These are phyloP conservation scores for Cephonodes hylas DNA, from an alignment of 2,888 invertebrate genomes.

Conservation along the genomic window DNA sequence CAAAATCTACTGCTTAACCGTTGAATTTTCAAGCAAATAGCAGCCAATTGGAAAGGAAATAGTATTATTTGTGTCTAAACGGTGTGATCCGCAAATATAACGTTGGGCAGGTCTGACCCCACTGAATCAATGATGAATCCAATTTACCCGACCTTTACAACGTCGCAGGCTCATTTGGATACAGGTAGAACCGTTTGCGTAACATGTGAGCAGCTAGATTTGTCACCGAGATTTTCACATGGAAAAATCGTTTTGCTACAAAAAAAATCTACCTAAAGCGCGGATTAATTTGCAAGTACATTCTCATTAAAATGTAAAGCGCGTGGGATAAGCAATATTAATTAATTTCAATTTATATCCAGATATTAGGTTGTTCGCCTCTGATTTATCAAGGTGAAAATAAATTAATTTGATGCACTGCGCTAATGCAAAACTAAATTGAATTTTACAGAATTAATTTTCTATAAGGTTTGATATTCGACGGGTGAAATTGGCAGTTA, in stretches of 20 bases:
- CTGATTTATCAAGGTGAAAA: not conserved
- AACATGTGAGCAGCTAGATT: slow-evolving; percentile 45
- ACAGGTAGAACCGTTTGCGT: slow-evolving; percentile 55
- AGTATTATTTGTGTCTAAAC: slow-evolving; percentile 41
- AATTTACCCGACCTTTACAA: slow-evolving; percentile 53
- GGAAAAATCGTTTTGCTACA: not conserved
- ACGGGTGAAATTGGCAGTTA: no score
- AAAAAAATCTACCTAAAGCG: no score
- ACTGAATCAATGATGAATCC: slow-evolving; percentile 71
- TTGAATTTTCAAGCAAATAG: slow-evolving; percentile 11
- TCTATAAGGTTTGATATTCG: no score
- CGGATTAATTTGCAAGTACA: not conserved
- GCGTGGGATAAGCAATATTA: not conserved
- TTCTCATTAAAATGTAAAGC: no score
- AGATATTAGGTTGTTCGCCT: not conserved
- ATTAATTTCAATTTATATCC: not conserved
- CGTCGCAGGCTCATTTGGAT: slow-evolving; percentile 46
- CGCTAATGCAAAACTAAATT: not conserved
- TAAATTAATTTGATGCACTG: not conserved
- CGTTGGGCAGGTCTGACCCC: slow-evolving; percentile 55
- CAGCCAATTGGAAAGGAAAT: slow-evolving; percentile 15
- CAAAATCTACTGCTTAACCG: not conserved
- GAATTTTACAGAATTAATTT: not conserved
- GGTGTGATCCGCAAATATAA: slow-evolving; percentile 41
- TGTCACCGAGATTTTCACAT: slow-evolving; percentile 41